phyloP scores from a whole-genome alignment of 1,140 invertebrate genomes.

The Melitaea cinxia region DNA sequence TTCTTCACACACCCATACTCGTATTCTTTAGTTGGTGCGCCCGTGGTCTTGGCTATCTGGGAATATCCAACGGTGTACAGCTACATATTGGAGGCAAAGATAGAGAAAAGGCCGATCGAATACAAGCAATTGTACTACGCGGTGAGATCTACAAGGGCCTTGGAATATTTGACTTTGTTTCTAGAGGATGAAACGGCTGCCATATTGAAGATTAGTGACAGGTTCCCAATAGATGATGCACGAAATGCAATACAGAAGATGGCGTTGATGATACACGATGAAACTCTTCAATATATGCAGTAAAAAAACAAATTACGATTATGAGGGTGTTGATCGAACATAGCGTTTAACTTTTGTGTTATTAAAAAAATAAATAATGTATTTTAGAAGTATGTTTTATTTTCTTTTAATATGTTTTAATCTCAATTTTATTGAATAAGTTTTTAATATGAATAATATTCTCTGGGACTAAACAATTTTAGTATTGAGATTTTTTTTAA shows the following conservation, averaged over 20 bases:
- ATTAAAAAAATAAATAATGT: no score
- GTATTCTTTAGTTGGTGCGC: slow-evolving; percentile 87
- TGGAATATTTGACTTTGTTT: slow-evolving; percentile 65
- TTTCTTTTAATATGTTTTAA: no score
- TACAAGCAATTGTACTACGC: slow-evolving; percentile 68
- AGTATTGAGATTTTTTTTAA: no score
- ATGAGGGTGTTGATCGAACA: no score
- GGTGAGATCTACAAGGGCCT: slow-evolving; percentile 61
- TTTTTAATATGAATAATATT: no score
- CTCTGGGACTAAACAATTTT: no score
- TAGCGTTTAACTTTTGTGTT: no score
- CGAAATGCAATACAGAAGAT: slow-evolving; percentile 64
- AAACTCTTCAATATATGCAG: slow-evolving; percentile 67
- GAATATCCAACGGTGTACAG: slow-evolving; percentile 85
- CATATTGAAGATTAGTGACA: slow-evolving; percentile 55
- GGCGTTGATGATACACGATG: slow-evolving; percentile 62
- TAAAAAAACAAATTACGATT: background rate
- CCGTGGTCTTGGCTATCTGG: slow-evolving; percentile 89
- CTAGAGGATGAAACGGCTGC: slow-evolving; percentile 63
- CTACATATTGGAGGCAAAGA: slow-evolving; percentile 70
- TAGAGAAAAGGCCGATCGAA: slow-evolving; percentile 61
- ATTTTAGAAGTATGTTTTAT: no score
- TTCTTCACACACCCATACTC: slow-evolving; percentile 70
- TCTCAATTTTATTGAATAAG: no score
- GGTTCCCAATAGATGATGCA: slow-evolving; percentile 67